These are phyloP conservation scores for Eurypyga helias DNA, from an alignment of 2,113 vertebrate species.

Conservation along the genomic window DNA sequence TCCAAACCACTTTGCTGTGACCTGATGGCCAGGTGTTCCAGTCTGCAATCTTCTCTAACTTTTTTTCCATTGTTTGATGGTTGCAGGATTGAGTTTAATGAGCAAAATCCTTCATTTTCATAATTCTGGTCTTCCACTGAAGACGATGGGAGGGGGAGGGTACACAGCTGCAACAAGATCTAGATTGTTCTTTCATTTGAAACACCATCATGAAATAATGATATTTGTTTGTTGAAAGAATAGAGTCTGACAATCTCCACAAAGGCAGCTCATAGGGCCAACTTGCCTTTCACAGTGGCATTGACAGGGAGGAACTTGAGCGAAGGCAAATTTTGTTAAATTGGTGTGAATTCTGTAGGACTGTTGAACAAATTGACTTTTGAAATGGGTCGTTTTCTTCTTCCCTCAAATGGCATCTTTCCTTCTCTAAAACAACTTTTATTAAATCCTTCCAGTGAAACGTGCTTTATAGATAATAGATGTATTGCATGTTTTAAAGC, in stretches of 20 bases:
- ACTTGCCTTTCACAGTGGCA: neutral
- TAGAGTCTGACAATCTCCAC: neutral
- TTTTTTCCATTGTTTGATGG: neutral
- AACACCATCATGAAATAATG: neutral
- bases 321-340: neutral
- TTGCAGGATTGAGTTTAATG: neutral
- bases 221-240: neutral
- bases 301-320: neutral
- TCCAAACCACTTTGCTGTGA: neutral
- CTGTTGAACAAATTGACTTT: neutral
- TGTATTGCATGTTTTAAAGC: neutral
- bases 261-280: rapidly evolving
- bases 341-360: neutral
- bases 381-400: neutral
- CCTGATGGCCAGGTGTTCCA: neutral
- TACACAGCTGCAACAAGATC: neutral
- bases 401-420: neutral
- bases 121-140: neutral
- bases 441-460: neutral
- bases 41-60: neutral
- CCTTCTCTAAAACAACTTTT: neutral
- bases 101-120: neutral
- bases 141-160: rapidly evolving
- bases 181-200: neutral
- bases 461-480: neutral